phyloP scores from a whole-genome alignment of 2,113 vertebrate species.

The Heliornis fulica region DNA sequence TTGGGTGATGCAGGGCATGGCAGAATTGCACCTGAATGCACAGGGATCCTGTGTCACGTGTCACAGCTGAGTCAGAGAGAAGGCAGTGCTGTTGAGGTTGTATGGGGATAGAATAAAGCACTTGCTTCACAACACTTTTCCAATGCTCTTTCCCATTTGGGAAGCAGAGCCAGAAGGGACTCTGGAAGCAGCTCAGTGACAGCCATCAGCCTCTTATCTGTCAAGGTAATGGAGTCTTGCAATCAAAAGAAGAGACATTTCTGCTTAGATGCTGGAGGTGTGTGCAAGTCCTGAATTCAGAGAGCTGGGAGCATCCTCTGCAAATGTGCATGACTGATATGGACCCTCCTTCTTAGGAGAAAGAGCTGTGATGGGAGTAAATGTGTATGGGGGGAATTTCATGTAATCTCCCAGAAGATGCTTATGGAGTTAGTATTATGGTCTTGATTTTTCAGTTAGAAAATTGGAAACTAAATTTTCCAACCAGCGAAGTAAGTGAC shows the following conservation, averaged over 20 bases:
- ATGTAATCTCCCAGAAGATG: neutral
- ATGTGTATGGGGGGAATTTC: neutral
- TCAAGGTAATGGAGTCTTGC: neutral
- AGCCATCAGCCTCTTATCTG: neutral
- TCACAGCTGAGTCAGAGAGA: neutral
- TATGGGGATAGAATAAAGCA: neutral
- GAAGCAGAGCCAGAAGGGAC: neutral
- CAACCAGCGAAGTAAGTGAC: neutral
- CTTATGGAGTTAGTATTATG: neutral
- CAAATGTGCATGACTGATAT: neutral
- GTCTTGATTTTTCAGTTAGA: neutral
- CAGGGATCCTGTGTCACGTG: neutral
- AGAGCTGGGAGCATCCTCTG: neutral
- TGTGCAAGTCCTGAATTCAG: neutral
- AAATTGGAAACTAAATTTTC: neutral
- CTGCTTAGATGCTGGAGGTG: neutral
- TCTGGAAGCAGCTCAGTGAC: neutral
- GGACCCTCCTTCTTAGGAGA: neutral
- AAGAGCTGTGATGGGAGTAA: neutral
- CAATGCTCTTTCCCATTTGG: neutral
- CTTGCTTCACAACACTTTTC: neutral
- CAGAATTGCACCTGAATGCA: neutral
- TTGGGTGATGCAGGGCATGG: neutral
- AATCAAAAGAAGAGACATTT: neutral
- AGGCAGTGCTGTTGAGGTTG: neutral